phyloP scores from a whole-genome alignment of 2,113 vertebrate species.

The Python bivittatus region DNA sequence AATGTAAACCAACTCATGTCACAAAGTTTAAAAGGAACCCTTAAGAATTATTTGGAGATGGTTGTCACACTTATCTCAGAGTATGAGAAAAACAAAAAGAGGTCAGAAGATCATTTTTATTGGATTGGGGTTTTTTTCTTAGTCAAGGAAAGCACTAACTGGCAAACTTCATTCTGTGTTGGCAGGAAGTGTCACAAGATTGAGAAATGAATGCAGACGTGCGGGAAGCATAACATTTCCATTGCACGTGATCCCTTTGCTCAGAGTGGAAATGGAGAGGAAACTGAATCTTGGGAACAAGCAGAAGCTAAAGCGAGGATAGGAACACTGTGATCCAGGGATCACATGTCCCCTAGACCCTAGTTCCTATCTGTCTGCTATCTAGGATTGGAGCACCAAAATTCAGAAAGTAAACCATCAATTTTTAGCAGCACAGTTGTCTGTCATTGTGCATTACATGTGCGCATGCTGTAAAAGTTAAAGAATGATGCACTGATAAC shows the following conservation, averaged over 20 bases:
- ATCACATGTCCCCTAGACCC: not conserved
- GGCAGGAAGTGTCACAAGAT: not conserved
- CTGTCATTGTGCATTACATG: too few relatives aligned
- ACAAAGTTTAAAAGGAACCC: not conserved
- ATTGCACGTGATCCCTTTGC: not conserved
- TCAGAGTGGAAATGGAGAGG: not conserved
- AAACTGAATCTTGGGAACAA: not conserved
- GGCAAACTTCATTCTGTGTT: rapidly evolving
- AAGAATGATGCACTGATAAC: too few relatives aligned
- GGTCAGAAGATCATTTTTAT: not conserved
- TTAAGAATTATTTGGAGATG: not conserved
- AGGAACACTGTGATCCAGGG: too few relatives aligned
- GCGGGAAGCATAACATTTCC: not conserved
- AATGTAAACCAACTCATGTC: not conserved
- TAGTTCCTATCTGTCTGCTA: not conserved
- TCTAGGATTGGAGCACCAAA: too few relatives aligned
- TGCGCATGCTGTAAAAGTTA: too few relatives aligned
- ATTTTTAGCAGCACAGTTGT: too few relatives aligned
- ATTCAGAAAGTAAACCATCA: too few relatives aligned
- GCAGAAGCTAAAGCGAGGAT: not conserved
- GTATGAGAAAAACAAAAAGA: conserved; percentile 9
- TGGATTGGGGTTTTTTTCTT: conserved; percentile 15
- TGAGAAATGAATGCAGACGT: not conserved
- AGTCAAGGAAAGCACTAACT: not conserved
- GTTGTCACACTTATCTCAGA: not conserved